Conservation (phyloP, 2,113 vertebrate species). For the Festucalex cinctus region DNA sequence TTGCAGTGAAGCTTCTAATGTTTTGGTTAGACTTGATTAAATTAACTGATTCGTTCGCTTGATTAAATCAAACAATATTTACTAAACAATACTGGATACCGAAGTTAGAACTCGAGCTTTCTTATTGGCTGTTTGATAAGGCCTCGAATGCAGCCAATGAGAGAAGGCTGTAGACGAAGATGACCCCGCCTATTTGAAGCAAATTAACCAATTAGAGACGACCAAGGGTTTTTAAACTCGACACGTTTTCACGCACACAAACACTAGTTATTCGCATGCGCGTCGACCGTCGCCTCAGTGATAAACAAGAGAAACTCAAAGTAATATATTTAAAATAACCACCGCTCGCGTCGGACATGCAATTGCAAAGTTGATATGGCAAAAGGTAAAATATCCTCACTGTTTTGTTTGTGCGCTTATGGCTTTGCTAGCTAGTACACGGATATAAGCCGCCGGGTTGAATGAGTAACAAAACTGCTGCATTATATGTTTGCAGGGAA, state of each 20-base stretch:
- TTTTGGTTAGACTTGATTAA: too few relatives aligned
- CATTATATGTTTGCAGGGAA: slow-evolving; percentile 50
- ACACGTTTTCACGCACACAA: background rate
- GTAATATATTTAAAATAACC: background rate
- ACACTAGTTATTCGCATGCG: background rate
- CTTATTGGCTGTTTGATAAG: background rate
- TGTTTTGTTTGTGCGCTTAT: background rate
- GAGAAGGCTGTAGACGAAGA: background rate
- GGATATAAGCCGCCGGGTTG: background rate
- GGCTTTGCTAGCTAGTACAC: background rate
- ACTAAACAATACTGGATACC: too few relatives aligned
- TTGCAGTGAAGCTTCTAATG: background rate
- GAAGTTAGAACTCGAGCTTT: background rate
- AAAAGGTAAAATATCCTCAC: slow-evolving; percentile 59
- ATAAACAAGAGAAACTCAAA: background rate
- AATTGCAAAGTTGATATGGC: slow-evolving; percentile 57
- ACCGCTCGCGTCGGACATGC: background rate
- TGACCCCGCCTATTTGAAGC: background rate
- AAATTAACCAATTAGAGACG: slow-evolving; percentile 45
- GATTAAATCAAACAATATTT: background rate
- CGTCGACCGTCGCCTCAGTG: background rate
- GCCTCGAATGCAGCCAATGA: slow-evolving; percentile 41
- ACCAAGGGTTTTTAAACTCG: slow-evolving; percentile 51
- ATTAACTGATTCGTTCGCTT: too few relatives aligned
- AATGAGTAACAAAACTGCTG: background rate